Evolutionary conservation across 2,888 invertebrate genomes (phyloP).

Genomic region (Eristalis intricaria): DNA sequence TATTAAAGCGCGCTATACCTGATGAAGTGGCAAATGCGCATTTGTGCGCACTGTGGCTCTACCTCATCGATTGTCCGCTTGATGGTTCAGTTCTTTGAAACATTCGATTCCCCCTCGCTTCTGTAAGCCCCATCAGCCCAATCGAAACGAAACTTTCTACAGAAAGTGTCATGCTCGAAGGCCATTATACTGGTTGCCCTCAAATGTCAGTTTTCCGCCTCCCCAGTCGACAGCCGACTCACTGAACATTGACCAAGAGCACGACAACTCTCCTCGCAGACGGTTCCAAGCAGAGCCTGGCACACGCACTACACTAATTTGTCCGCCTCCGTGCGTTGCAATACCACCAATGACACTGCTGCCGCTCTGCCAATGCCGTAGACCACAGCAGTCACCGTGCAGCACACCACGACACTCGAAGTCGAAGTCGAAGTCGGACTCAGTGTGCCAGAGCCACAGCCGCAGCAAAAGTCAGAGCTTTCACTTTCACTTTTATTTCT

Average conservation of each 20-base stretch:
- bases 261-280: background rate
- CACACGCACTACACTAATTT: conserved; percentile 38
- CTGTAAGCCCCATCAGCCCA: too few species aligned
- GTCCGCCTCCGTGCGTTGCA: conserved; percentile 16
- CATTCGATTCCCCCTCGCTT: too few species aligned
- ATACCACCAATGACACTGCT: conserved; percentile 46
- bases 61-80: too few species aligned
- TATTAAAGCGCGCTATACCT: too few species aligned
- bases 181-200: too few species aligned
- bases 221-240: background rate
- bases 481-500: conserved; percentile 67
- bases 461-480: conserved; percentile 42
- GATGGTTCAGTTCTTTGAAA: too few species aligned
- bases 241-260: background rate
- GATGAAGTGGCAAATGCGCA: too few species aligned
- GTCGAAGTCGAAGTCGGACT: background rate
- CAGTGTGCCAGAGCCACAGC: background rate
- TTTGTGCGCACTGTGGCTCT: too few species aligned
- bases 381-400: conserved; percentile 7
- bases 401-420: conserved; percentile 21
- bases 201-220: background rate
- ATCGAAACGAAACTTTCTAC: too few species aligned
- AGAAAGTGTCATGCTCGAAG: too few species aligned
- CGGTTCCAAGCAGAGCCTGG: conserved; percentile 36
- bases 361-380: conserved; percentile 33